A percentile compares a stretch with the other conserved stretches of the same genome.
Conservation (phyloP, 2,113 vertebrate species). For the Alaudala cheleensis region DNA sequence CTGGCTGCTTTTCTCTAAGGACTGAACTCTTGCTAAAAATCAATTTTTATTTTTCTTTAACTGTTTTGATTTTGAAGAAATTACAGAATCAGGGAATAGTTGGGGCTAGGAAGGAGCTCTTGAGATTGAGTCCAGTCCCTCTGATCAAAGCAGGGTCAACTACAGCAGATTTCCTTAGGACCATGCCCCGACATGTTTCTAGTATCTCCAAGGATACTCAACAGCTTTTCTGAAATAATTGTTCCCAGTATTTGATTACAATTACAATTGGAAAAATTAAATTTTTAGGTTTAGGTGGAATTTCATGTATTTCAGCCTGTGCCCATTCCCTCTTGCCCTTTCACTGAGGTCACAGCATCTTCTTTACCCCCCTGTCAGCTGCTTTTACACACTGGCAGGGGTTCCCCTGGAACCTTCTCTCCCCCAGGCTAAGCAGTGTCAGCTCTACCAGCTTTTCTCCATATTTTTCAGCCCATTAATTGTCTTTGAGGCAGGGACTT, state of each 20-base stretch:
- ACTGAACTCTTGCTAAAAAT: background rate
- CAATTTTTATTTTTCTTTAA: background rate
- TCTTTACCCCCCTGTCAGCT: background rate
- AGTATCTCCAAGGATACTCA: background rate
- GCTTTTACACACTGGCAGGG: background rate
- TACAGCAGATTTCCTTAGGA: background rate
- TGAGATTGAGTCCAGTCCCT: background rate
- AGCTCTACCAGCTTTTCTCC: background rate
- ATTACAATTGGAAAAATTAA: accelerated
- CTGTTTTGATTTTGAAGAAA: background rate
- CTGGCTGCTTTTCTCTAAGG: background rate
- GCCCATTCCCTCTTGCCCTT: background rate
- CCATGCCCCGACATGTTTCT: background rate
- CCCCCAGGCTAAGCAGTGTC: background rate
- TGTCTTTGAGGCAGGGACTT: background rate
- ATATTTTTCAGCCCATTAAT: background rate
- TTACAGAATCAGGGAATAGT: background rate
- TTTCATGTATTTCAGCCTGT: background rate
- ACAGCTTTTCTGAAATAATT: background rate
- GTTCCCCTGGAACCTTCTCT: background rate
- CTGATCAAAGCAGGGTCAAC: background rate
- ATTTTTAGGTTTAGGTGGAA: background rate
- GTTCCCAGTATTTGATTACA: background rate
- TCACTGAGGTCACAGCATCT: background rate
- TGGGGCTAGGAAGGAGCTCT: background rate